Base-by-base conservation (phyloP, 2,797 vertebrate species). In the Pampus argenteus region DNA sequence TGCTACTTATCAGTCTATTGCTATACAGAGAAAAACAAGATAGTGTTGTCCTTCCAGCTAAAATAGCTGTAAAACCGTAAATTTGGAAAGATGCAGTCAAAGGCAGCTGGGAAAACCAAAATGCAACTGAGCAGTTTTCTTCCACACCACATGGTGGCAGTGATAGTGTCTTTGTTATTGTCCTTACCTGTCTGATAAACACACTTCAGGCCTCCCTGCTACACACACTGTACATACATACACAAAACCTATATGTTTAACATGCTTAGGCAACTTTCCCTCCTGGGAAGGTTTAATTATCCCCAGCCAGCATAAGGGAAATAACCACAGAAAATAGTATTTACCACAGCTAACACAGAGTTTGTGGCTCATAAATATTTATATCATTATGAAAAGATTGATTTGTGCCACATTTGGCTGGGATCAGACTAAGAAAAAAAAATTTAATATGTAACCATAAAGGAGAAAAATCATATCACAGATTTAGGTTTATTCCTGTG, bases 121-220 rank as follows among this genome's bases (percentile, higher is more conserved):
- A 48, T 45, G 20, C 18, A 61, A 25, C 15, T 15, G 23, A 47
- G 59, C 28, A 72, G 40, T 79, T 64, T 70, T 45, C 29, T 42
- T 40, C 3, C 8, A 8, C 36, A 36, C 88, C 90, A 90, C 81
- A 80, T n/a, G 89, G 71, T 83, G 89, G 88, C 88, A 83, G 82
- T 70, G 71, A 71, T 22, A 65, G 2, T 6, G 49, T 58, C 34
- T 36, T 3, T 29, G 50, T 20, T 31, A 28, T 45, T 0, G 15
- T 11, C 10, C 20, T 58, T 9, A 31, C 45, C 59, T 81, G 61
- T 68, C n/a, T 4, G 14, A 36, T 36, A 36, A 3, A 66, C 42
- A 9, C 34, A 31, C 36, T 20, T 7, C 44, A n/a, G n/a, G n/a
- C n/a, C n/a, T n/a, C n/a, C n/a, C n/a, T 38, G 11, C 63, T 25